These are phyloP conservation scores for Propithecus deckenii DNA, from an alignment of 2,797 vertebrate species.

Conservation along the genomic window DNA sequence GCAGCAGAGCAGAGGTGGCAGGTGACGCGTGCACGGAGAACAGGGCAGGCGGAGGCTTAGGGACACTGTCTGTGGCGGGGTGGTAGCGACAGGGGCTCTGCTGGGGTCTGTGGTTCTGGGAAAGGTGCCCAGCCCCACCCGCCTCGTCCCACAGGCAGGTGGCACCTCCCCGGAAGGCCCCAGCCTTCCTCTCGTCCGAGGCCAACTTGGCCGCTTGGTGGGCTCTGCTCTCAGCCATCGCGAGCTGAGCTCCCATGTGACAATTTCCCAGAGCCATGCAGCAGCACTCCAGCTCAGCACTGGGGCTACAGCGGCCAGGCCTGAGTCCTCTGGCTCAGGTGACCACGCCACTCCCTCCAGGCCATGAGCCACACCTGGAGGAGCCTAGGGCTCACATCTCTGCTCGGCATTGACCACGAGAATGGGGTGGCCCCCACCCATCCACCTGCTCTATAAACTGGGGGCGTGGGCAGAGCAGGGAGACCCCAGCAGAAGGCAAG, in stretches of 20 bases:
- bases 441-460: fast-evolving
- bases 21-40: not conserved
- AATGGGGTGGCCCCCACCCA: too few species aligned
- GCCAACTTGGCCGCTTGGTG: not conserved
- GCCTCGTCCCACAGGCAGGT: fast-evolving
- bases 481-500: not conserved
- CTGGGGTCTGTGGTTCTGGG: not conserved
- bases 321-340: too few species aligned
- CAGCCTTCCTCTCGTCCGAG: not conserved
- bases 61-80: not conserved
- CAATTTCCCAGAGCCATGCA: not conserved
- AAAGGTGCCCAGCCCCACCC: not conserved
- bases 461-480: too few species aligned
- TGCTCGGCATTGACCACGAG: fast-evolving
- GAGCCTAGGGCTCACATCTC: not conserved
- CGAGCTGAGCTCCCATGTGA: fast-evolving
- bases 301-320: not conserved
- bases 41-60: fast-evolving
- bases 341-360: fast-evolving
- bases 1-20: too few species aligned
- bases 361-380: fast-evolving
- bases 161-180: not conserved
- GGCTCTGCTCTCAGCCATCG: not conserved
- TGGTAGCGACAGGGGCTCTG: not conserved
- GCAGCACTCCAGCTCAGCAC: not conserved